Conservation (phyloP, 1,140 invertebrate genomes). For the Dreissena rostriformis region DNA sequence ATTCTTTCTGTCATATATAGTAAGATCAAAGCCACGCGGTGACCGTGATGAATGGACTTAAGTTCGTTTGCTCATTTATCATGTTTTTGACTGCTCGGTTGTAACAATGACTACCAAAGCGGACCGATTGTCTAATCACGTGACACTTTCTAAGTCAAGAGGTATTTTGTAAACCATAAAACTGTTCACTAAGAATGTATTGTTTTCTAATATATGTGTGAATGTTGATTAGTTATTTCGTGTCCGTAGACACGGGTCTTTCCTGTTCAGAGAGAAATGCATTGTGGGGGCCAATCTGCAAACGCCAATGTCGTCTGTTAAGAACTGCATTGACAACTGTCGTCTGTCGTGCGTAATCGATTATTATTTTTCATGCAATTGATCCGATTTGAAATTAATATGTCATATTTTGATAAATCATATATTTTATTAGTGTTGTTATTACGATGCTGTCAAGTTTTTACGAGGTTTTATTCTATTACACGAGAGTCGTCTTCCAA, state of each 20-base stretch:
- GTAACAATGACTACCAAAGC: constrained; percentile 20
- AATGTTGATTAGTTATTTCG: not conserved
- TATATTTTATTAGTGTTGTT: not conserved
- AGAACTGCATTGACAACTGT: not conserved
- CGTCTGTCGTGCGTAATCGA: constrained; percentile 32
- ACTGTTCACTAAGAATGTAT: constrained; percentile 21
- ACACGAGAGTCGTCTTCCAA: too few relatives aligned
- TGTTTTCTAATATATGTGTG: not conserved
- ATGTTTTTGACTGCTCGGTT: constrained; percentile 22
- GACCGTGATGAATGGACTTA: constrained; percentile 52
- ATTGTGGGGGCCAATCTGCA: too few relatives aligned
- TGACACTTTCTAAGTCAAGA: constrained; percentile 38
- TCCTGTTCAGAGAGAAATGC: too few relatives aligned
- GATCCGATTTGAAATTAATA: constrained; percentile 50
- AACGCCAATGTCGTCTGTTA: too few relatives aligned
- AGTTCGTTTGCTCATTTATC: constrained; percentile 47
- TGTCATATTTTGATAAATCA: constrained; percentile 32
- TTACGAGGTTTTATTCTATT: not conserved
- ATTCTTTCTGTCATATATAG: constrained; percentile 52
- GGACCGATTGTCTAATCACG: constrained; percentile 42
- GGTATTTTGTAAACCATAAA: constrained; percentile 41
- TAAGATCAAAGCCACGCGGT: constrained; percentile 42
- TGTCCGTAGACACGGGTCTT: not conserved
- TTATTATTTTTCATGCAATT: constrained; percentile 42
- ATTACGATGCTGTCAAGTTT: not conserved